phyloP scores from a whole-genome alignment of 2,797 vertebrate genomes.

The Ctenosaura bakeri region DNA sequence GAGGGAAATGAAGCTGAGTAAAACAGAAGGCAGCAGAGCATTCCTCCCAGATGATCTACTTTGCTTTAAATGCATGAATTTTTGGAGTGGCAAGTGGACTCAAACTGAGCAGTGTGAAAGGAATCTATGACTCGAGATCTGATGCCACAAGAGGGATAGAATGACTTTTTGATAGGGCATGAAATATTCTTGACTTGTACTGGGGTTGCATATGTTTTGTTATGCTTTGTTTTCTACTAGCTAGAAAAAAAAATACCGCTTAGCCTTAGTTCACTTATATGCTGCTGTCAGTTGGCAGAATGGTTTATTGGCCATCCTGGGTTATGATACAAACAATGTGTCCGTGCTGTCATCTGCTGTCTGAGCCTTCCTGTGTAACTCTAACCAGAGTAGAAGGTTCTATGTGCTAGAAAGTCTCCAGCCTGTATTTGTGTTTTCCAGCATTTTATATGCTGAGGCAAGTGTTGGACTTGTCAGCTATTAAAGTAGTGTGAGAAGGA shows the following conservation, averaged over 20 bases:
- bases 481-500: not conserved
- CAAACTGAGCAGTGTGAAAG: not conserved
- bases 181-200: not conserved
- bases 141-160: not conserved
- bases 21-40: not conserved
- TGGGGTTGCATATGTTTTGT: not conserved
- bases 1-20: no score
- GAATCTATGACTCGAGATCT: not conserved
- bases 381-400: slow-evolving; percentile 11
- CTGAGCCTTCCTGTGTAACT: not conserved
- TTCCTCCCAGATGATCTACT: not conserved
- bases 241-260: not conserved
- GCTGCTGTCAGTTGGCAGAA: not conserved
- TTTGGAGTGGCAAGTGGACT: not conserved
- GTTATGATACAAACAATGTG: not conserved
- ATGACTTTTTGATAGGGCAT: not conserved
- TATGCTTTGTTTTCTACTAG: not conserved
- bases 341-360: not conserved
- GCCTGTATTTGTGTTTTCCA: not conserved
- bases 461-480: slow-evolving; percentile 1
- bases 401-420: not conserved
- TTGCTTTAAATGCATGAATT: not conserved
- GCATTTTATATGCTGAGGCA: not conserved
- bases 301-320: no score
- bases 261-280: not conserved